A percentile compares a stretch with the other conserved stretches of the same genome.
Conservation (phyloP, 2,797 vertebrate genomes). For the Dendrocincla fuliginosa region DNA sequence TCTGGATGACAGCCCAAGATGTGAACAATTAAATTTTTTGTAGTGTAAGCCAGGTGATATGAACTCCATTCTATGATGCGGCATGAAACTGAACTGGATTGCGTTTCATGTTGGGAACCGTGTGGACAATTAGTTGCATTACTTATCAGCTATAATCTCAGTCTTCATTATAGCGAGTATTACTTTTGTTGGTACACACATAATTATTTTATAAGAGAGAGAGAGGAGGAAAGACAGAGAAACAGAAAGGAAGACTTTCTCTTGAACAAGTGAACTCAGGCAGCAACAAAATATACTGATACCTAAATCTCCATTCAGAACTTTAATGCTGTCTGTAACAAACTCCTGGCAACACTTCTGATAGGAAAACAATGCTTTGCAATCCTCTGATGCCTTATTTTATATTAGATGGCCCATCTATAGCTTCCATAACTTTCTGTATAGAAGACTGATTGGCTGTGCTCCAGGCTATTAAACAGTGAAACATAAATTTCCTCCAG, state of each 20-base stretch:
- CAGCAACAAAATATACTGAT: background rate
- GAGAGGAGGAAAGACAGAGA: background rate
- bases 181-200: background rate
- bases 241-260: background rate
- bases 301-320: background rate
- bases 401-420: background rate
- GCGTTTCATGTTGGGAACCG: background rate
- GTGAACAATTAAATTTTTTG: background rate
- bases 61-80: fast-evolving
- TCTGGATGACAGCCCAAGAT: background rate
- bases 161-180: background rate
- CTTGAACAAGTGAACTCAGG: background rate
- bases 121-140: background rate
- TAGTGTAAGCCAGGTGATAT: background rate
- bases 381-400: background rate
- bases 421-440: background rate
- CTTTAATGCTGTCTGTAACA: background rate
- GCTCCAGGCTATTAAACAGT: background rate
- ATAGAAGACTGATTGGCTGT: background rate
- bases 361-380: background rate
- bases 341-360: background rate
- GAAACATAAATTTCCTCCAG: background rate
- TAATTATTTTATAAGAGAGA: background rate
- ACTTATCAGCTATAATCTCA: background rate
- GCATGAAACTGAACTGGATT: background rate